Conservation (phyloP, 2,797 vertebrate species). For the Sylvia borin region DNA sequence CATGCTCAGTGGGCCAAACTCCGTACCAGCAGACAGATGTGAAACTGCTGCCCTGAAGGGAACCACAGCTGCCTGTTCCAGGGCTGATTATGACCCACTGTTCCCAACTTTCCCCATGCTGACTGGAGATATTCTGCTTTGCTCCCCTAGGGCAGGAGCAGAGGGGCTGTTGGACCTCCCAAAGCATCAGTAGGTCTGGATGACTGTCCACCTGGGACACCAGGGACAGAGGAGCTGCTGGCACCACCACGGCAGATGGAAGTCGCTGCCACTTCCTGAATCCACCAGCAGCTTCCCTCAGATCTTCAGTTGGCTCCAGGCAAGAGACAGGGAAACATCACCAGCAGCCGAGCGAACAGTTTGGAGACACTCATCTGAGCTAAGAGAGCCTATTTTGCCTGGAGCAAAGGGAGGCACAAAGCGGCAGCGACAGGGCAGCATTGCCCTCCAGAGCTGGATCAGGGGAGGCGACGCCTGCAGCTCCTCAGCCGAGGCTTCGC, state of each 20-base stretch:
- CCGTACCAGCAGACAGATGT: neutral
- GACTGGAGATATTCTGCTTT: neutral
- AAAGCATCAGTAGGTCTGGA: neutral
- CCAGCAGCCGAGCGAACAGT: neutral
- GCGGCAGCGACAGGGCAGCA: neutral
- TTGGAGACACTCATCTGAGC: neutral
- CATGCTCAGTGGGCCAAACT: neutral
- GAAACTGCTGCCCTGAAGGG: rapidly evolving
- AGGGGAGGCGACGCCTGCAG: neutral
- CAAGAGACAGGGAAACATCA: neutral
- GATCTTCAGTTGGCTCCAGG: neutral
- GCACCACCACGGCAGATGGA: neutral
- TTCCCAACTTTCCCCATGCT: rapidly evolving
- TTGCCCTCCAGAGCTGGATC: neutral
- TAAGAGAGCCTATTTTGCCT: neutral
- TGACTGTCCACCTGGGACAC: rapidly evolving
- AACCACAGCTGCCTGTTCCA: neutral
- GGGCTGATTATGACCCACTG: neutral
- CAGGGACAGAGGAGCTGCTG: no score
- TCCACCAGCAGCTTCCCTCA: neutral
- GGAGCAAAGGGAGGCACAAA: neutral
- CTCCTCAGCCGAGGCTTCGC: neutral
- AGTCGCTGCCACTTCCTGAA: neutral
- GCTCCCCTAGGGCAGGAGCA: neutral
- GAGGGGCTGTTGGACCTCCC: neutral